Conservation (phyloP, 2,113 vertebrate genomes). For the Microtus montanus region DNA sequence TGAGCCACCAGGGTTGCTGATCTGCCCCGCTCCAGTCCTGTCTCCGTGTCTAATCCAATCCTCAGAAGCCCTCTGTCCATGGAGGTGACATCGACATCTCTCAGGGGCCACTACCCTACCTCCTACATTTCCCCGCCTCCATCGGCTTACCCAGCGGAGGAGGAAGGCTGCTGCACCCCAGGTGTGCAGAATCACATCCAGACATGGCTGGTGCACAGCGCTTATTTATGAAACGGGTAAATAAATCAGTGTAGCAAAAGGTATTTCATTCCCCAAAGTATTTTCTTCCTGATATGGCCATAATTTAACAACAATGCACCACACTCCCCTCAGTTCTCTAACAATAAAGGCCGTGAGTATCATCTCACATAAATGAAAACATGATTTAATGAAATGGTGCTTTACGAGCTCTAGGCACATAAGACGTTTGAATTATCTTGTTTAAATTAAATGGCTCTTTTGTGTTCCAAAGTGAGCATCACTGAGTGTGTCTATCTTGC, state of each 20-base stretch:
- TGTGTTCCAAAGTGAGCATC: conserved; percentile 63
- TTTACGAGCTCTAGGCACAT: conserved; percentile 73
- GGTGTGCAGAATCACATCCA: background rate
- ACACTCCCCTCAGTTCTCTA: conserved; percentile 38
- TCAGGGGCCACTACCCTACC: background rate
- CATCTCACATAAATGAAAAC: conserved; percentile 69
- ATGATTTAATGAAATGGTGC: conserved; percentile 69
- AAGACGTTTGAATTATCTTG: conserved; percentile 67
- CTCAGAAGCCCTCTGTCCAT: background rate
- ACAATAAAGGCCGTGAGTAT: conserved; percentile 62
- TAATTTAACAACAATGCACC: conserved; percentile 45
- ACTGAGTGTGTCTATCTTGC: conserved; percentile 67
- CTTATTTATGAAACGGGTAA: conserved; percentile 28
- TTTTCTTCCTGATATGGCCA: conserved; percentile 43
- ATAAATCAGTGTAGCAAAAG: conserved; percentile 13
- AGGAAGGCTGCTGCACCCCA: background rate
- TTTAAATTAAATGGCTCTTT: conserved; percentile 72
- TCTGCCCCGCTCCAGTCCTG: rapidly evolving
- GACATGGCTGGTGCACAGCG: background rate
- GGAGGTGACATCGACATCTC: background rate
- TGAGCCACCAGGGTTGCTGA: rapidly evolving
- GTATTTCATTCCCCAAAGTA: conserved; percentile 33
- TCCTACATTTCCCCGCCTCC: background rate
- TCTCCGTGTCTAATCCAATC: background rate
- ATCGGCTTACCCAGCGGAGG: background rate